These are phyloP conservation scores for Brachypteracias leptosomus DNA, from an alignment of 2,113 vertebrate species.

Conservation along the genomic window DNA sequence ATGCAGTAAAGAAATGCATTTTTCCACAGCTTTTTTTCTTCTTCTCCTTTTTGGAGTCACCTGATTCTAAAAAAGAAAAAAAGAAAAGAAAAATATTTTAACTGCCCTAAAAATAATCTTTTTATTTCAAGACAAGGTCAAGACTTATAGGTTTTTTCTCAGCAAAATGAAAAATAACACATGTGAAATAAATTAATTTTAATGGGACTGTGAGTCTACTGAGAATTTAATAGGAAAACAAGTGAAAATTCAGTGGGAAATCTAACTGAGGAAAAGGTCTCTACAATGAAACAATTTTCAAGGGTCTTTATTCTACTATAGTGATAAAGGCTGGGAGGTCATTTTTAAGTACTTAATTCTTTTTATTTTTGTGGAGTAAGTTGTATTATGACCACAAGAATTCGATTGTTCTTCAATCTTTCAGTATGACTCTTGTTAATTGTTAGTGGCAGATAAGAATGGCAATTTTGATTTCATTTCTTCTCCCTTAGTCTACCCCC, in stretches of 20 bases:
- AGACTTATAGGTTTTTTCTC: background rate
- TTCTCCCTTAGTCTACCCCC: background rate
- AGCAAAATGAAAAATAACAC: constrained; percentile 40
- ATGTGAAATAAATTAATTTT: constrained; percentile 50
- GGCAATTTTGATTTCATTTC: background rate
- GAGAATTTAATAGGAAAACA: constrained; percentile 6
- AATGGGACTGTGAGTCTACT: background rate
- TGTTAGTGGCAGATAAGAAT: background rate
- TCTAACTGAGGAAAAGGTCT: background rate
- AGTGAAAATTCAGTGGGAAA: background rate
- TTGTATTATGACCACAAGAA: background rate
- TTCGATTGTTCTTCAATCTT: background rate
- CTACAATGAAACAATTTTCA: background rate
- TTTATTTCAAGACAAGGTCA: background rate
- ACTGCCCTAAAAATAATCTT: background rate
- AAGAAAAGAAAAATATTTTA: background rate
- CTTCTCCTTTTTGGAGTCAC: background rate
- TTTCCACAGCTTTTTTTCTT: background rate
- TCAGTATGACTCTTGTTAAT: background rate
- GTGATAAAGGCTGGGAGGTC: background rate
- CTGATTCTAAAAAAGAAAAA: background rate
- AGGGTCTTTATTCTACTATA: background rate
- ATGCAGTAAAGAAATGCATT: background rate
- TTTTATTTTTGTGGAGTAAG: background rate
- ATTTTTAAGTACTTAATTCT: background rate